Percentiles rank a stretch among this genome's conserved stretches.
These are phyloP conservation scores for Acropternis orthonyx DNA, from an alignment of 2,797 vertebrate genomes.

Conservation along the genomic window DNA sequence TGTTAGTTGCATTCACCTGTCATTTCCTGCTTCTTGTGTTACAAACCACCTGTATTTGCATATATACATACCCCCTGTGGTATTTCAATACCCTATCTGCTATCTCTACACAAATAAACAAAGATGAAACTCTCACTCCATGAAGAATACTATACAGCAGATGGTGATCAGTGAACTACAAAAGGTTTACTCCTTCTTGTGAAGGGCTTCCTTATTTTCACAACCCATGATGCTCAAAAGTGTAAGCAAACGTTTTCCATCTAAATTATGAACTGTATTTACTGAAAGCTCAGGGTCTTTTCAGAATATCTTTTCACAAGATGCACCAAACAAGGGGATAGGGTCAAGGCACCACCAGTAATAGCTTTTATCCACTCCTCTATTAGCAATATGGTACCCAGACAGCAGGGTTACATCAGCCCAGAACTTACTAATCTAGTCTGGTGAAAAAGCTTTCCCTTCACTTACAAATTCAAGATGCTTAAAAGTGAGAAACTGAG, in stretches of 20 bases:
- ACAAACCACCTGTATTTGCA: background rate
- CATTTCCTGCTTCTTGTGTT: background rate
- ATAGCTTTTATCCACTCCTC: background rate
- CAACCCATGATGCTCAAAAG: background rate
- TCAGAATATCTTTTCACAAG: background rate
- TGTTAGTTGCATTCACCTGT: background rate
- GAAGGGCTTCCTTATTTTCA: background rate
- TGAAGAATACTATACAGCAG: background rate
- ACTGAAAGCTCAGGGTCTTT: background rate
- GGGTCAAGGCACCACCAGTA: background rate
- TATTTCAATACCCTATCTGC: background rate
- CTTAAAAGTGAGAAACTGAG: background rate
- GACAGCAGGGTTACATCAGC: background rate
- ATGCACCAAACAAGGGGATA: background rate
- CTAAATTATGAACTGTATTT: background rate
- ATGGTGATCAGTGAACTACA: background rate
- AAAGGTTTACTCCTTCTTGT: background rate
- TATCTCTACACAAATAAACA: background rate
- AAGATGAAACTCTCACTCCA: background rate
- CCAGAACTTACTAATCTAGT: background rate
- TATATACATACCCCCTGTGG: background rate
- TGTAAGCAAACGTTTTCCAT: background rate
- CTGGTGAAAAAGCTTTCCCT: background rate
- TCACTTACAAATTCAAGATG: constrained; percentile 10
- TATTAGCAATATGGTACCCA: background rate